phyloP scores from a whole-genome alignment of 2,888 invertebrate species.

The Nomada goodeniana region DNA sequence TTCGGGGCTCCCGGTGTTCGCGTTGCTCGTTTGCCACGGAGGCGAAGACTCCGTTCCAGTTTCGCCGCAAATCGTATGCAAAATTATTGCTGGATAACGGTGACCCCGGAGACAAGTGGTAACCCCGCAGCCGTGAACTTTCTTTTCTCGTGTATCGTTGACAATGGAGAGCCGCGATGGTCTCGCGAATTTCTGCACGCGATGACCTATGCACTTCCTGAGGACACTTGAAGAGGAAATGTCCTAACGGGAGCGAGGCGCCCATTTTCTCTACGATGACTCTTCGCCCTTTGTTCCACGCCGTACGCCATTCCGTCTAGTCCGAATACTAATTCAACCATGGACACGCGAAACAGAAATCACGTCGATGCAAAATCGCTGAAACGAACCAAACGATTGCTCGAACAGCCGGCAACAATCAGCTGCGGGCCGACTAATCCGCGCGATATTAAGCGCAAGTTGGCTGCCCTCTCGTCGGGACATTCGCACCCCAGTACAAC shows the following conservation, averaged over 20 bases:
- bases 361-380: background rate
- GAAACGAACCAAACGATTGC: slow-evolving; percentile 1
- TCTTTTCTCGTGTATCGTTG: slow-evolving; percentile 67
- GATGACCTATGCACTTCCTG: slow-evolving; percentile 79
- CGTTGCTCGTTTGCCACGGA: background rate
- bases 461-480: slow-evolving; percentile 26
- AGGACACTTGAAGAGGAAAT: slow-evolving; percentile 76
- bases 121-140: slow-evolving; percentile 74
- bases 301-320: background rate
- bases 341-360: slow-evolving; percentile 14
- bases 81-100: slow-evolving; percentile 72
- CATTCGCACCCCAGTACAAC: slow-evolving; percentile 52
- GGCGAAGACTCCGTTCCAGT: slow-evolving; percentile 55
- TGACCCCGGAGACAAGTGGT: slow-evolving; percentile 72
- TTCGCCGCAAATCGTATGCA: slow-evolving; percentile 40
- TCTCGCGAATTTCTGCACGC: slow-evolving; percentile 75
- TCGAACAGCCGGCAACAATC: slow-evolving; percentile 5
- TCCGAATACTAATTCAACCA: background rate
- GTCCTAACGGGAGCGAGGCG: slow-evolving; percentile 74
- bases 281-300: slow-evolving; percentile 38
- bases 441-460: slow-evolving; percentile 32
- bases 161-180: slow-evolving; percentile 76
- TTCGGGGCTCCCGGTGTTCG: background rate
- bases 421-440: slow-evolving; percentile 21
- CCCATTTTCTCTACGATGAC: slow-evolving; percentile 52